Evolutionary conservation across 2,888 invertebrate genomes (phyloP).

Genomic region (Amphipoea lucens): DNA sequence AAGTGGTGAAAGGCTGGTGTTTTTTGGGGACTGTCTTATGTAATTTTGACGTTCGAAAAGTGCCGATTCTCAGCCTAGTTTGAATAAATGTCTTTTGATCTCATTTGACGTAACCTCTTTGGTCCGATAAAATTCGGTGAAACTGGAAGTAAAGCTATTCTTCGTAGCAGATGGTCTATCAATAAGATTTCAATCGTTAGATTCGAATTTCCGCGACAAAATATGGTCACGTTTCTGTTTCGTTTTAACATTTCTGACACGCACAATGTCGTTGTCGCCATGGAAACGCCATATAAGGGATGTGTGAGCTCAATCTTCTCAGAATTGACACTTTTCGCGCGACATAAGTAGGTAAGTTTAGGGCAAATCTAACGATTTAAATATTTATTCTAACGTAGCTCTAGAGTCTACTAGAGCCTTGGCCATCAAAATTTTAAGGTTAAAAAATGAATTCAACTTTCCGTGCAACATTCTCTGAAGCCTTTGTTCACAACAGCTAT

Average conservation of each 20-base stretch:
- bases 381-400: not conserved
- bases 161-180: too few species aligned
- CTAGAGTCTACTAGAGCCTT: not conserved
- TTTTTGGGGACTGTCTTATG: too few species aligned
- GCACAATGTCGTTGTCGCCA: not conserved
- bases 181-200: not conserved
- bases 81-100: too few species aligned
- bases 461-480: not conserved
- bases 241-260: not conserved
- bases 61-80: too few species aligned
- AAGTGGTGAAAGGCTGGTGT: too few species aligned
- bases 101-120: too few species aligned
- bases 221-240: not conserved
- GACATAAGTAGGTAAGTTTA: not conserved
- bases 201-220: not conserved
- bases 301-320: too few species aligned
- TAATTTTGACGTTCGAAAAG: too few species aligned
- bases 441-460: not conserved
- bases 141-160: too few species aligned
- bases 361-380: not conserved
- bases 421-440: not conserved
- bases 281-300: not conserved
- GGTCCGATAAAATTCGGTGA: not conserved
- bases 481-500: not conserved
- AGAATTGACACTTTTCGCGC: not conserved